Evolutionary conservation across 2,888 invertebrate species (phyloP), one percentile per base, ranked within the genome.

Genomic region (Osmoderma eremita): DNA sequence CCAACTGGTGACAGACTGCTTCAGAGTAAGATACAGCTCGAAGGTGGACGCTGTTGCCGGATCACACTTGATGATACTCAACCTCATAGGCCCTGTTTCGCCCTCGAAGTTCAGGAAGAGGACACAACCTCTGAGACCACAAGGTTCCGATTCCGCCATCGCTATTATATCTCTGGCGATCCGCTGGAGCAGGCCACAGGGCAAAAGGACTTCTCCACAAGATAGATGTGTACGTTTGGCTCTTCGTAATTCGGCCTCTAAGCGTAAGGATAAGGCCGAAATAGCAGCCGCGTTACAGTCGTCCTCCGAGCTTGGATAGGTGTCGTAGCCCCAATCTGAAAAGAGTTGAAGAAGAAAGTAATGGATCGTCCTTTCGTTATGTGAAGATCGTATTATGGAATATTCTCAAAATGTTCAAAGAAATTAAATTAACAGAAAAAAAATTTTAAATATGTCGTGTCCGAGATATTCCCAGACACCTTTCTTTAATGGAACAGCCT

Each of bases 111-210:
- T 91, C 67, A 95, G 88, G 81, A 90, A 92, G 72, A 95, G 85
- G n/a, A 91, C 91, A 78, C 94, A 94, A 41, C 95, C 95, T 73
- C 93, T 85, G 54, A 95, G 87, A 58, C 95, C 96, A 83, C 94
- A 95, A 15, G 95, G 95, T 82, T 96, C 95, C 61, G 90, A 90
- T 80, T 94, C 94, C 0, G 95, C 93, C 85, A 93, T 90, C 64
- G 88, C 87, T 62, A 95, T 86, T 69, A 94, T 90, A 80, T 94
- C 91, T 71, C 89, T 85, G 45, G 95, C 89, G 71, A 95, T 91
- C 75, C 91, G 85, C 72, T 90, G 88, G 65, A 94, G 87, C 71
- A 95, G 88, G 80, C 93, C 92, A 66, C 91, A 90, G 39, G 95
- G 95, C 74, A 95, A 85, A 72, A 94, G 86, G 65, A 95, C 94